These are phyloP conservation scores for Schizopygopsis pylzovi DNA, from an alignment of 2,797 vertebrate species.

Conservation along the genomic window DNA sequence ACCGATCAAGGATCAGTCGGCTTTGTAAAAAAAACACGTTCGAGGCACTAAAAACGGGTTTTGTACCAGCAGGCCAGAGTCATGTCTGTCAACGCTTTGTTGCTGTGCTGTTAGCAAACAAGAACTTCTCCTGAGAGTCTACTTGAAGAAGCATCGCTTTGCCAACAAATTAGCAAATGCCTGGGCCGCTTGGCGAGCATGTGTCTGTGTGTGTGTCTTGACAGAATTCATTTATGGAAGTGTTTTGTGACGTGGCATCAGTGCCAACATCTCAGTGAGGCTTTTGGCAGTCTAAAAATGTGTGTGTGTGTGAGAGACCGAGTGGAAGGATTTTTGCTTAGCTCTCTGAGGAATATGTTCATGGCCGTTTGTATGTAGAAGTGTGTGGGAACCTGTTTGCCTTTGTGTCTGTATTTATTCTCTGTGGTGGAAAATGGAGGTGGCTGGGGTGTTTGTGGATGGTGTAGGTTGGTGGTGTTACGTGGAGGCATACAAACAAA, in stretches of 20 bases:
- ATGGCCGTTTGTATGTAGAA: slow-evolving; percentile 3
- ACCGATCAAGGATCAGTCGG: slow-evolving; percentile 10
- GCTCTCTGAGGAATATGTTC: slow-evolving; percentile 25
- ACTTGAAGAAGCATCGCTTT: slow-evolving; percentile 43
- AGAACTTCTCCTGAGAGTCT: slow-evolving; percentile 53
- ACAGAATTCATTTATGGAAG: slow-evolving; percentile 56
- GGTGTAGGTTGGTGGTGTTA: slow-evolving; percentile 39
- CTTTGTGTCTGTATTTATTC: slow-evolving; percentile 36
- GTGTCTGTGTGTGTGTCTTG: slow-evolving; percentile 52
- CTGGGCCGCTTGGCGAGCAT: slow-evolving; percentile 50
- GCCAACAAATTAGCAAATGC: slow-evolving; percentile 55
- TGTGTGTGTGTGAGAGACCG: slow-evolving; percentile 1
- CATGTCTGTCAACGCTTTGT: slow-evolving; percentile 49
- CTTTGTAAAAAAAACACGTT: slow-evolving; percentile 9
- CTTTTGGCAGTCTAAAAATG: slow-evolving; percentile 40
- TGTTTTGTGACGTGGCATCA: slow-evolving; percentile 46
- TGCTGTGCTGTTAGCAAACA: slow-evolving; percentile 51
- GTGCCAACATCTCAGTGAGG: slow-evolving; percentile 51
- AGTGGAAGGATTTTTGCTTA: slow-evolving; percentile 31
- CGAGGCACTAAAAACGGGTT: slow-evolving; percentile 2
- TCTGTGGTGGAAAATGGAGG: slow-evolving; percentile 27
- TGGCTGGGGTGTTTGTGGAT: slow-evolving; percentile 13
- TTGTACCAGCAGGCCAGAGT: slow-evolving; percentile 48
- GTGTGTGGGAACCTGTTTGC: slow-evolving; percentile 35
- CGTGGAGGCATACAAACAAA: slow-evolving; percentile 31